Percentiles rank a stretch among this genome's conserved stretches.
Conservation (phyloP, 2,113 vertebrate genomes). For the Cyanistes caeruleus region DNA sequence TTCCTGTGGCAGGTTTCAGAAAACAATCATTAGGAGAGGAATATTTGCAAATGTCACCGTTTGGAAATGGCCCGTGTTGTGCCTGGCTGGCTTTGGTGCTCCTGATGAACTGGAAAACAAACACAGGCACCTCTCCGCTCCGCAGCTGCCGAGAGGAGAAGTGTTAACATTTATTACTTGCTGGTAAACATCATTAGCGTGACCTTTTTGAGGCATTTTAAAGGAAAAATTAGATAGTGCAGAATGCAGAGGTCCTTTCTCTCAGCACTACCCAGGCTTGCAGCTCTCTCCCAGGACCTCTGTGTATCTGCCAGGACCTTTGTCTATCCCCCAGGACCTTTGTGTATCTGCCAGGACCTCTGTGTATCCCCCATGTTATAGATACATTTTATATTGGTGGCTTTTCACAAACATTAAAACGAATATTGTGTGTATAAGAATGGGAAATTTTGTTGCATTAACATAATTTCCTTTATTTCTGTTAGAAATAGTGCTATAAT, state of each 20-base stretch:
- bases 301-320: no score
- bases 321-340: rapidly evolving
- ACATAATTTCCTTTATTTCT: no score
- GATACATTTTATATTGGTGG: no score
- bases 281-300: no score
- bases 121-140: not conserved
- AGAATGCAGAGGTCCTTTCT: not conserved
- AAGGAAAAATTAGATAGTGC: not conserved
- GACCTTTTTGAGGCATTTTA: not conserved
- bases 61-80: rapidly evolving
- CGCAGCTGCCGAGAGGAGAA: not conserved
- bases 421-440: no score
- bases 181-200: not conserved
- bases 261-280: rapidly evolving
- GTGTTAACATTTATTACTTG: not conserved
- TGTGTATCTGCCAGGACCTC: no score
- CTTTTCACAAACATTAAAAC: no score
- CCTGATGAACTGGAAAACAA: not conserved
- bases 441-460: no score
- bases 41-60: not conserved
- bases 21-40: not conserved
- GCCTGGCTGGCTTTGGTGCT: rapidly evolving
- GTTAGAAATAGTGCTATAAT: no score
- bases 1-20: not conserved
- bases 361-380: no score